Evolutionary conservation across 2,888 invertebrate genomes (phyloP).

Genomic region (Chrysodeixis includens): DNA sequence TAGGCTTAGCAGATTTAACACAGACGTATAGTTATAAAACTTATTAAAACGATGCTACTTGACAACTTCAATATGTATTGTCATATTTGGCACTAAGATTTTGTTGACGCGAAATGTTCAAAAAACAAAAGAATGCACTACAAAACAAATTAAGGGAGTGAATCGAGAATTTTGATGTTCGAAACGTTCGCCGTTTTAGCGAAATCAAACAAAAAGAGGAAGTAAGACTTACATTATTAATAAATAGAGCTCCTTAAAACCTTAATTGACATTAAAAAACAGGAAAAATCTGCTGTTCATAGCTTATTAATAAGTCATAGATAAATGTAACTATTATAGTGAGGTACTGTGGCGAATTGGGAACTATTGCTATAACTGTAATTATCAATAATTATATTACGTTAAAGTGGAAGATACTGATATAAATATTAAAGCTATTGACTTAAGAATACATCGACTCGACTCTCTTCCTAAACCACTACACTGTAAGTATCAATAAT

Average conservation of each 20-base stretch:
- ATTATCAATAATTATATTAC: slow-evolving; percentile 73
- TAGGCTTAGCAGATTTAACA: slow-evolving; percentile 69
- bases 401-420: slow-evolving; percentile 86
- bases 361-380: slow-evolving; percentile 84
- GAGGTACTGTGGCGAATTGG: slow-evolving; percentile 87
- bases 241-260: slow-evolving; percentile 51
- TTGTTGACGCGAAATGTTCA: slow-evolving; percentile 43
- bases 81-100: slow-evolving; percentile 59
- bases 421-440: slow-evolving; percentile 87
- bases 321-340: slow-evolving; percentile 80
- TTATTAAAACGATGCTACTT: slow-evolving; percentile 41
- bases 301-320: slow-evolving; percentile 67
- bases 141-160: slow-evolving; percentile 22
- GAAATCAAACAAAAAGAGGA: slow-evolving; percentile 32
- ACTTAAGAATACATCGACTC: slow-evolving; percentile 82
- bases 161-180: slow-evolving; percentile 39
- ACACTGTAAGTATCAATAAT: slow-evolving; percentile 40
- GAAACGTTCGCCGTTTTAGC: slow-evolving; percentile 22
- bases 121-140: slow-evolving; percentile 36
- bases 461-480: slow-evolving; percentile 31
- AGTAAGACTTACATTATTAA: slow-evolving; percentile 49
- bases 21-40: slow-evolving; percentile 48
- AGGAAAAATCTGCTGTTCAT: slow-evolving; percentile 66
- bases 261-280: slow-evolving; percentile 57
- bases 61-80: slow-evolving; percentile 58